Evolutionary conservation across 2,797 vertebrate species (phyloP), one percentile per base, ranked within the genome.

Genomic region (Muscicapa comitata): DNA sequence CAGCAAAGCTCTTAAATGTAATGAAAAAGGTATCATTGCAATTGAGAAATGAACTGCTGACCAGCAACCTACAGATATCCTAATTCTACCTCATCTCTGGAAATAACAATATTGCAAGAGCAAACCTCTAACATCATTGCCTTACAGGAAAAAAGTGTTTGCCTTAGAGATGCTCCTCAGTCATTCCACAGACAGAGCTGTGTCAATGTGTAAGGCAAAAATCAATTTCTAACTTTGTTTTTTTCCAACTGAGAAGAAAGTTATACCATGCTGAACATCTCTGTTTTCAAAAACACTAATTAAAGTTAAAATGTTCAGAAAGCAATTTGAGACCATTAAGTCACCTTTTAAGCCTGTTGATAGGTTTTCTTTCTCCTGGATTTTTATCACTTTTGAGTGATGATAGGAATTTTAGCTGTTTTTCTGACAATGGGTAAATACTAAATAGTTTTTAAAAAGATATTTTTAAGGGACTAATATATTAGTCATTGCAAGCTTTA

Each of bases 1-100:
- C n/a, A 95, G 63, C 47, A 95, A 95, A 96, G 35, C 89, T 95
- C 89, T 96, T 87, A 93, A 90, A 80, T 5, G 37, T 94, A 95
- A 95, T 91, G 76, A 82, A 93, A 82, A 84, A 92, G 45, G 21
- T 75, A 75, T 87, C 92, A 94, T 87, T 86, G 77, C 76, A 90
- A 54, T 75, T 2, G 1, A 93, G 76, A 85, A 95, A 71, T 59
- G 45, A 86, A 33, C 47, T 48, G 53, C 51, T 10, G 2, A 72
- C 31, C 72, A 70, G 42, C 31, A 93, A 40, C 33, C 57, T 75
- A 51, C 51, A 73, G 42, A 40, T 62, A 86, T 23, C 58, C 24
- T 48, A 61, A 35, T 61, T 86, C 71, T 43, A 10, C 0, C 0
- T 11, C 54, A 47, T 33, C 0, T 0, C 19, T 68, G 47, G 63